phyloP scores from a whole-genome alignment of 2,113 vertebrate genomes.

The Lepus americanus region DNA sequence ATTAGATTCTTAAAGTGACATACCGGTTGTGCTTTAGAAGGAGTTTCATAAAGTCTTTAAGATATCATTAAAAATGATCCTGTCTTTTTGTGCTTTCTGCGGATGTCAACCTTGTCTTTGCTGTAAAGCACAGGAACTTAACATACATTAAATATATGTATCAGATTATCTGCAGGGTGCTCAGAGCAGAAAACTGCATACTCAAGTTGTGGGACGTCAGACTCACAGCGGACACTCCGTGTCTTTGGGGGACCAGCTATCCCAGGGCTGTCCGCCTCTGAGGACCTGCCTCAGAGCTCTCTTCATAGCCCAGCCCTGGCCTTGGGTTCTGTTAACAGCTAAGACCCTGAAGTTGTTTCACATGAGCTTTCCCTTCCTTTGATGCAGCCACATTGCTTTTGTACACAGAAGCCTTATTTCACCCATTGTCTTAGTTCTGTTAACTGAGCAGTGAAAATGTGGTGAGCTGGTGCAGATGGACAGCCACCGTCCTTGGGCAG shows the following conservation, averaged over 20 bases:
- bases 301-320: neutral
- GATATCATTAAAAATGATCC: neutral
- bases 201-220: neutral
- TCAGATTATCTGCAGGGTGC: neutral
- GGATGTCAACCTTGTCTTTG: neutral
- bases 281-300: neutral
- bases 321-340: neutral
- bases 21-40: slow-evolving; percentile 16
- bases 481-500: neutral
- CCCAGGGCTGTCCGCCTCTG: fast-evolving
- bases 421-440: no score
- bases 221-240: neutral
- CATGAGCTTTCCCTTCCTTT: neutral
- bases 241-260: neutral
- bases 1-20: slow-evolving; percentile 75
- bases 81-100: slow-evolving; percentile 12
- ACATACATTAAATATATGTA: neutral
- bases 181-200: neutral
- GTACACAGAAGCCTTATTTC: no score
- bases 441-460: fast-evolving
- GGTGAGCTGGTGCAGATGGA: fast-evolving
- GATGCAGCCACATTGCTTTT: neutral
- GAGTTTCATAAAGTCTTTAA: slow-evolving; percentile 49
- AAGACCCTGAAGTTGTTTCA: neutral
- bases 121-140: neutral